phyloP scores from a whole-genome alignment of 1,140 invertebrate genomes.

The Subanguina moxae region DNA sequence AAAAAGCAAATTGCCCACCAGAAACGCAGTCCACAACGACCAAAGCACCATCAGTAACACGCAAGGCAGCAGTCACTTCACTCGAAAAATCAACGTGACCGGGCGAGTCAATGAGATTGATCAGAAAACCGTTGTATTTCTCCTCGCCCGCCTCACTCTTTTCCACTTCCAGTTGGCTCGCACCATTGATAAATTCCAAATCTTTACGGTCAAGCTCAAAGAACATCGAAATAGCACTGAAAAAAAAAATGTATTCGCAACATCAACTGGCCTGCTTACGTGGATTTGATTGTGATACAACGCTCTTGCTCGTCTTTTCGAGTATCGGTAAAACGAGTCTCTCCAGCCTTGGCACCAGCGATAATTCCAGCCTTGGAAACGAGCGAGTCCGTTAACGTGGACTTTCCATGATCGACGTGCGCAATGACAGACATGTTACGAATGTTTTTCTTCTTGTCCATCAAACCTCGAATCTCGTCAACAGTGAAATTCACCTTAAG shows the following conservation, averaged over 20 bases:
- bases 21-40: constrained; percentile 99
- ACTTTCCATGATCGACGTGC: constrained; percentile 99
- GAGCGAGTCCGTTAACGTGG: constrained; percentile 95
- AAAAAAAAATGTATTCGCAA: too few relatives aligned
- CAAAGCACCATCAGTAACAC: constrained; percentile 96
- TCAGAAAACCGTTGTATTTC: constrained; percentile 87
- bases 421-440: too few relatives aligned
- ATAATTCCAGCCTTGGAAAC: too few relatives aligned
- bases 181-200: constrained; percentile 65
- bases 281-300: constrained; percentile 99
- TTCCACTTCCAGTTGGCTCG: constrained; percentile 60
- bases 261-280: constrained; percentile 79
- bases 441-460: constrained; percentile 90
- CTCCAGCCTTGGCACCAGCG: constrained; percentile 87
- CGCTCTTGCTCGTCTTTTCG: constrained; percentile 79
- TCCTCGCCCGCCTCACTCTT: constrained; percentile 79
- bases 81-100: too few relatives aligned
- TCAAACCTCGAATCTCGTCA: constrained; percentile 95
- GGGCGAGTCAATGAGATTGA: too few relatives aligned
- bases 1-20: constrained; percentile 64
- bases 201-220: constrained; percentile 89
- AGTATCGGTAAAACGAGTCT: constrained; percentile 97
- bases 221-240: too few relatives aligned
- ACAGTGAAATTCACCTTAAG: too few relatives aligned
- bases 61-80: too few relatives aligned